These are phyloP conservation scores for Hycleus phaleratus DNA, from an alignment of 1,140 invertebrate genomes.

Conservation along the genomic window DNA sequence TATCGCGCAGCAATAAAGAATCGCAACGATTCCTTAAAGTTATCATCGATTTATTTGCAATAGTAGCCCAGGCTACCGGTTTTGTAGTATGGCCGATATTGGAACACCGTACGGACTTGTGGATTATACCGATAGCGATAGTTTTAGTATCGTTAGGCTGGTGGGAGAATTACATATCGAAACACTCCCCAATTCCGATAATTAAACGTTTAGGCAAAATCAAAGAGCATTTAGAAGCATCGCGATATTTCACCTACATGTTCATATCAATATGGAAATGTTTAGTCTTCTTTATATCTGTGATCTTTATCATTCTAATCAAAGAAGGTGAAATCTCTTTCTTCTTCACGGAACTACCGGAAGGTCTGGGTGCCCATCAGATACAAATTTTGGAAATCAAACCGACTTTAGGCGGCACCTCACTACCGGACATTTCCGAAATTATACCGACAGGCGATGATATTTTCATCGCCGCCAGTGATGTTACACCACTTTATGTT, in stretches of 20 bases:
- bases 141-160: slow-evolving; percentile 84
- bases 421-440: slow-evolving; percentile 66
- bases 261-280: slow-evolving; percentile 88
- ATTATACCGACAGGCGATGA: slow-evolving; percentile 63
- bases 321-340: slow-evolving; percentile 68
- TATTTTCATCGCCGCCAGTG: slow-evolving; percentile 56
- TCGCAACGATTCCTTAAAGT: slow-evolving; percentile 71
- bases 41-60: slow-evolving; percentile 72
- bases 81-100: slow-evolving; percentile 84
- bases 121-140: slow-evolving; percentile 77
- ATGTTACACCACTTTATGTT: slow-evolving; percentile 69
- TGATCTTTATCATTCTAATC: slow-evolving; percentile 64
- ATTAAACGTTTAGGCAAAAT: slow-evolving; percentile 72
- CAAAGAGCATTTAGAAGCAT: slow-evolving; percentile 70
- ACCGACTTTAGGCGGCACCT: slow-evolving; percentile 45
- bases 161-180: slow-evolving; percentile 95
- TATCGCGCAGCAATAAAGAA: slow-evolving; percentile 73
- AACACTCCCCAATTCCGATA: slow-evolving; percentile 69
- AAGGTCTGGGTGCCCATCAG: slow-evolving; percentile 68
- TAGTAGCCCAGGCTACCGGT: slow-evolving; percentile 78
- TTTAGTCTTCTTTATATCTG: slow-evolving; percentile 65
- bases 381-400: slow-evolving; percentile 69
- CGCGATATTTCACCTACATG: slow-evolving; percentile 81
- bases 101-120: slow-evolving; percentile 59
- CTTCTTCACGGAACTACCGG: slow-evolving; percentile 66